These are phyloP conservation scores for Agrochola macilenta DNA, from an alignment of 2,888 invertebrate genomes.

Conservation along the genomic window DNA sequence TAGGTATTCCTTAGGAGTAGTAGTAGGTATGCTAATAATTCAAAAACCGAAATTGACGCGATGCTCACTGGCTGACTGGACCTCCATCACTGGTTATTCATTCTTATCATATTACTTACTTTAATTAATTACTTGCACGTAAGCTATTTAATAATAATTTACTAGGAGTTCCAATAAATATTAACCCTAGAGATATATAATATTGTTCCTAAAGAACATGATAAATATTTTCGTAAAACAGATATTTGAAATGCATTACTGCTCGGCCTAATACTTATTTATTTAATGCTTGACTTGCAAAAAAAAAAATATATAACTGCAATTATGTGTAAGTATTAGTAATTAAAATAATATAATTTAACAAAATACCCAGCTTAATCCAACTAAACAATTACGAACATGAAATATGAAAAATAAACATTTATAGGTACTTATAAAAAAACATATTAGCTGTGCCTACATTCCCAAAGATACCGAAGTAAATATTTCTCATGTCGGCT, in stretches of 20 bases:
- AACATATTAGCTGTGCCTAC: background rate
- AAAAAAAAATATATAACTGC: background rate
- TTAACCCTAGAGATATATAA: constrained; percentile 27
- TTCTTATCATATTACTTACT: constrained; percentile 5
- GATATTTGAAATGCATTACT: constrained; percentile 12
- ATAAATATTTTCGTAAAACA: background rate
- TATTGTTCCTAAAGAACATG: constrained; percentile 12
- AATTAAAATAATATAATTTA: constrained; percentile 6
- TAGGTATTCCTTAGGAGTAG: background rate
- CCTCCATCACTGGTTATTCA: constrained; percentile 14
- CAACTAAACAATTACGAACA: background rate
- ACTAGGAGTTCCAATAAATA: constrained; percentile 39
- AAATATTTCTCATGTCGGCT: background rate
- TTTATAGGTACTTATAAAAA: background rate
- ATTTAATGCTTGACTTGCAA: background rate
- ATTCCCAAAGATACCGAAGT: constrained; percentile 3
- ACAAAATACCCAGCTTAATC: background rate
- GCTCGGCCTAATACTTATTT: background rate
- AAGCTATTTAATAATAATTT: constrained; percentile 9
- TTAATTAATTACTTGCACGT: background rate
- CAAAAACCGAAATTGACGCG: background rate
- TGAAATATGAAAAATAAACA: background rate
- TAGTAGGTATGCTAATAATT: background rate
- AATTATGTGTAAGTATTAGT: background rate
- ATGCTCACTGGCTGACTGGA: background rate